Base-by-base conservation (phyloP, 2,888 invertebrate genomes). In the Dasysyrphus albostriatus region DNA sequence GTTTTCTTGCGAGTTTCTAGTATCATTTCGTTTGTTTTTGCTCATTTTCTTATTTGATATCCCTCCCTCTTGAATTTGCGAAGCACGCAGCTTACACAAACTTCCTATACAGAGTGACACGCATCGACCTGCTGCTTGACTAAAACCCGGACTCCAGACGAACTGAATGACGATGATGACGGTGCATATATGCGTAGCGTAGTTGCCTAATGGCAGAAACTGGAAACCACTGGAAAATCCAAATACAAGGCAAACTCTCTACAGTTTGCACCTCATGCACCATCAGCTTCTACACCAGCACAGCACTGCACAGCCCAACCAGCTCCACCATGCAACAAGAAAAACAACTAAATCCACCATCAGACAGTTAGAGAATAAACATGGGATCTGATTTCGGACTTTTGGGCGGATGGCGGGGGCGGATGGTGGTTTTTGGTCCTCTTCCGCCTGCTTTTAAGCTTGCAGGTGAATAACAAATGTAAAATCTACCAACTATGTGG, bases 171-270 rank as follows among this genome's bases (percentile, higher is more conserved):
- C 65, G 63, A 32, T 24, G 61, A 37, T 19, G 59, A 59, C 16
- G 58, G 9, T 32, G 32, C 29, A 29, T 44, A 16, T 32, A 24
- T 67, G 67, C 49, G 75, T 70, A 69, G 44, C n/a, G 49, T 75
- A 87, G 87, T 78, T 83, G 87, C 78, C 78, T 83, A 87, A 87
- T 87, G 77, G 75, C 72, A 59, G 83, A 87, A 87, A 87, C 87
- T 87, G 82, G 78, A 87, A 87, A 78, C 78, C 80, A 37, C 37
- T 37, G 24, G n/a, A 74, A 84, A 80, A 76, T 29, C 47, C 54
- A 84, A 81, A 58, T 32, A 67, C 70, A 81, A 80, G 37, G 58
- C 61, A 58, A 34, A 19, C 12, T 19, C 19, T 42, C 14, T 49
- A 34, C 51, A 19, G 37, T 7, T 34, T 32, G 34, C 67, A 14